Conservation (phyloP, 2,113 vertebrate species). For the Aspiorhynchus laticeps region DNA sequence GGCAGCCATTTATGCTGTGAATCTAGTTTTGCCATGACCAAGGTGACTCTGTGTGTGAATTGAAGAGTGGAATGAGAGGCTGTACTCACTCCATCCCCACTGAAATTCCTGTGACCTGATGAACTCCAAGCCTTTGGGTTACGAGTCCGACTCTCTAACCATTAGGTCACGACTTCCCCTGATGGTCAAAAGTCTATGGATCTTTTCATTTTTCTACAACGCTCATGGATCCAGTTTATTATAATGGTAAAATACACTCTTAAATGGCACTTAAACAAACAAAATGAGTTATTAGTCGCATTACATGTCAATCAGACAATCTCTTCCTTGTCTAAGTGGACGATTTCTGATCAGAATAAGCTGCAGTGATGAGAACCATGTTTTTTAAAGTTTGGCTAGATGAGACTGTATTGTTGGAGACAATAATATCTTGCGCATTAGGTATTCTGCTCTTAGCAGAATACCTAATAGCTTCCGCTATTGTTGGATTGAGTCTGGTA, state of each 20-base stretch:
- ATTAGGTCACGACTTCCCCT: too few species aligned
- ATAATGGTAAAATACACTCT: neutral
- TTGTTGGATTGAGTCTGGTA: neutral
- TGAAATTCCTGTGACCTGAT: too few species aligned
- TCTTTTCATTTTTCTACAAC: neutral
- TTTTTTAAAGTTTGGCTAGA: neutral
- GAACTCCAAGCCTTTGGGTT: too few species aligned
- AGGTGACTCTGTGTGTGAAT: too few species aligned
- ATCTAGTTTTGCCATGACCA: too few species aligned
- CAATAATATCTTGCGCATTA: neutral
- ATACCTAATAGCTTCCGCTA: too few species aligned
- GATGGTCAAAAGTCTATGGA: neutral
- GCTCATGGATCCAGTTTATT: neutral
- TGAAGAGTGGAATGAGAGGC: too few species aligned
- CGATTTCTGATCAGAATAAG: neutral
- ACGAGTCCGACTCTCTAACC: too few species aligned
- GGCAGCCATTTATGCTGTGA: too few species aligned
- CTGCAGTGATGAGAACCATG: neutral
- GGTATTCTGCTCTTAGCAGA: neutral
- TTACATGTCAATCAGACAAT: neutral
- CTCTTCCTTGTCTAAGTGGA: neutral
- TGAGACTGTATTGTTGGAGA: conserved; percentile 1
- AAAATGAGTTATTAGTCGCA: neutral
- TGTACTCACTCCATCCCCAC: too few species aligned
- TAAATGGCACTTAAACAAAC: neutral